phyloP scores from a whole-genome alignment of 2,888 invertebrate species.

The Heliconius hortense region DNA sequence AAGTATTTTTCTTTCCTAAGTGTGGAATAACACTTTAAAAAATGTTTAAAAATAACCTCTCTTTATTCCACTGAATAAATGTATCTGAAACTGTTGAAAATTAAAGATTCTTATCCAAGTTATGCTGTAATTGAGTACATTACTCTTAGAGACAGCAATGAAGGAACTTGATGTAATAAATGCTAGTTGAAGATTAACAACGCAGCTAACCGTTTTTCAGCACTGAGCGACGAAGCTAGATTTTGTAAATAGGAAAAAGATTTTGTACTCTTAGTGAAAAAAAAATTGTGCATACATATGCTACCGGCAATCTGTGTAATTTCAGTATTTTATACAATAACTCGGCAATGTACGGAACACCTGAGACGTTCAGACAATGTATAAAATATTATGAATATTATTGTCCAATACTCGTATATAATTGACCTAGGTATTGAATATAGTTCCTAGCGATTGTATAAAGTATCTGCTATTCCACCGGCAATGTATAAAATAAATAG shows the following conservation, averaged over 20 bases:
- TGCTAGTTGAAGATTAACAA: slow-evolving; percentile 43
- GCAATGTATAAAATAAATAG: too few species aligned
- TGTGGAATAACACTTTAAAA: too few species aligned
- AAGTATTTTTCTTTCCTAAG: too few species aligned
- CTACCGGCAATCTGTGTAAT: too few species aligned
- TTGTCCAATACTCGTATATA: too few species aligned
- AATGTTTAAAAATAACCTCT: not conserved
- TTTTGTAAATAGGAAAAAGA: slow-evolving; percentile 30
- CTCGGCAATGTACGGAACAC: too few species aligned
- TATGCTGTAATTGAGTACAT: slow-evolving; percentile 42
- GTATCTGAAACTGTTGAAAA: slow-evolving; percentile 34
- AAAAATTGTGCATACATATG: not conserved
- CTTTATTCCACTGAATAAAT: slow-evolving; percentile 30
- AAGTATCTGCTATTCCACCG: too few species aligned
- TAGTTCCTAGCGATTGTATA: too few species aligned
- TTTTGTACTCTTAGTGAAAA: not conserved
- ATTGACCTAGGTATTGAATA: too few species aligned
- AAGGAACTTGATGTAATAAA: slow-evolving; percentile 44
- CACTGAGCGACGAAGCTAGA: slow-evolving; percentile 37
- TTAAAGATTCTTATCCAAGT: slow-evolving; percentile 42
- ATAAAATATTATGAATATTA: too few species aligned
- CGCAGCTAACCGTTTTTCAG: slow-evolving; percentile 42
- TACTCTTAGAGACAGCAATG: slow-evolving; percentile 42
- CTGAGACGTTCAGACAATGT: too few species aligned
- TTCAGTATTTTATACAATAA: too few species aligned